These are phyloP conservation scores for Solenopsis invicta DNA, from an alignment of 1,140 invertebrate genomes.

Conservation along the genomic window DNA sequence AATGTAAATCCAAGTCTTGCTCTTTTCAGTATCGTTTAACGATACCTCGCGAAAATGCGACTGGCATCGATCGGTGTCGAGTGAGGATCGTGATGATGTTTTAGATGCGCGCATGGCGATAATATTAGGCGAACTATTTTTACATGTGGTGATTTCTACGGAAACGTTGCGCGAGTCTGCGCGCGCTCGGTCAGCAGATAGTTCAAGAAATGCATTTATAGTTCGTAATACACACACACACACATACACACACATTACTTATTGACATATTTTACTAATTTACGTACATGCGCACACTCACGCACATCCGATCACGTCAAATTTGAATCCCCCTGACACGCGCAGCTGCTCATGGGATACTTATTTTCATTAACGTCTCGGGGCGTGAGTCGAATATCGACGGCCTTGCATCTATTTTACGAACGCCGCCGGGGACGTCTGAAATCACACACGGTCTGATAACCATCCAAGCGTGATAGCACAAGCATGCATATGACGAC, in stretches of 20 bases:
- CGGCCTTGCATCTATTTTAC: constrained; percentile 27
- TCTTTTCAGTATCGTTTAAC: constrained; percentile 14
- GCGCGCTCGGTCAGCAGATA: constrained; percentile 28
- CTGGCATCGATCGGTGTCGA: constrained; percentile 19
- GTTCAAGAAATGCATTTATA: constrained; percentile 70
- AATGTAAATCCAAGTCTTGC: background rate
- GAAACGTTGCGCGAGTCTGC: constrained; percentile 19
- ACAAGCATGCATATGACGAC: background rate
- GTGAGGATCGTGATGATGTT: background rate
- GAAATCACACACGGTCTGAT: constrained; percentile 32
- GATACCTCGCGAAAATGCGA: constrained; percentile 22
- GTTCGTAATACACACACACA: constrained; percentile 19
- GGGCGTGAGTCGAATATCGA: constrained; percentile 11
- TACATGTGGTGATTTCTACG: constrained; percentile 67
- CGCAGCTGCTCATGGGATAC: constrained; percentile 2
- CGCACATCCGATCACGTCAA: background rate
- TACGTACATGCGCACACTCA: background rate
- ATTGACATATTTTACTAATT: background rate
- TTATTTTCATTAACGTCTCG: constrained; percentile 4
- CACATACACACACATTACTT: background rate
- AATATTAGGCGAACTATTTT: constrained; percentile 73
- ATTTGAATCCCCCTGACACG: constrained; percentile 8
- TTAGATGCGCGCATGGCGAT: constrained; percentile 5
- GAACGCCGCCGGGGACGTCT: background rate
- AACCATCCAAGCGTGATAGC: constrained; percentile 14